A percentile compares a stretch with the other conserved stretches of the same genome.
These are phyloP conservation scores for Eristalinus aeneus DNA, from an alignment of 2,888 invertebrate genomes.

Conservation along the genomic window DNA sequence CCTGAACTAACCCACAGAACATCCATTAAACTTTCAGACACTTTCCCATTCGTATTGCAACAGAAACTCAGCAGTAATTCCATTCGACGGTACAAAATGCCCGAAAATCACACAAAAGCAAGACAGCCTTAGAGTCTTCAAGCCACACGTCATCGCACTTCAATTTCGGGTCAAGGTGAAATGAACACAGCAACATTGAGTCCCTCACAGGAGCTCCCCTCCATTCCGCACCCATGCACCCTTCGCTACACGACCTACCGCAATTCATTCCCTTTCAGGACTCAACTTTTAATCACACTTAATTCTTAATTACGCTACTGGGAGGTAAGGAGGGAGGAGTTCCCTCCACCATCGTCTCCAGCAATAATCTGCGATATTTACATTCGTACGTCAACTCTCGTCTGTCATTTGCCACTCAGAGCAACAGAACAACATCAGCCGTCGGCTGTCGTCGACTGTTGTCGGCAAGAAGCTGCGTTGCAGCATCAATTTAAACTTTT, in stretches of 20 bases:
- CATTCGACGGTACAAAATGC: too few relatives aligned
- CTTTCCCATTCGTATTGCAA: too few relatives aligned
- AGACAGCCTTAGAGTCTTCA: too few relatives aligned
- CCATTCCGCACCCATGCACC: neutral
- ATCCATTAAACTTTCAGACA: too few relatives aligned
- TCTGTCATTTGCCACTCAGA: neutral
- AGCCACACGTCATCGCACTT: neutral
- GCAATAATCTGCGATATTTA: neutral
- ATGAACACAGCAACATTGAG: neutral
- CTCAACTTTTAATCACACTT: neutral
- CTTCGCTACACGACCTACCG: neutral
- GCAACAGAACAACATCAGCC: conserved; percentile 1
- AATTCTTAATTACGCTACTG: neutral
- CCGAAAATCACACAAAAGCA: too few relatives aligned
- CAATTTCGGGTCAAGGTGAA: neutral
- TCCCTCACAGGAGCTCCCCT: neutral
- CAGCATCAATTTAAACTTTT: conserved; percentile 47
- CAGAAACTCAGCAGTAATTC: too few relatives aligned
- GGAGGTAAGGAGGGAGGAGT: too few relatives aligned
- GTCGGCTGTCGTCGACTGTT: neutral
- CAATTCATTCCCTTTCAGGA: neutral
- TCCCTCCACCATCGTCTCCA: neutral
- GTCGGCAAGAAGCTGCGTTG: neutral
- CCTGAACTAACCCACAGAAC: too few relatives aligned
- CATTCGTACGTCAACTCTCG: neutral